A percentile compares a stretch with the other conserved stretches of the same genome.
phyloP scores from a whole-genome alignment of 2,113 vertebrate species.

The Pachypanchax playfairii region DNA sequence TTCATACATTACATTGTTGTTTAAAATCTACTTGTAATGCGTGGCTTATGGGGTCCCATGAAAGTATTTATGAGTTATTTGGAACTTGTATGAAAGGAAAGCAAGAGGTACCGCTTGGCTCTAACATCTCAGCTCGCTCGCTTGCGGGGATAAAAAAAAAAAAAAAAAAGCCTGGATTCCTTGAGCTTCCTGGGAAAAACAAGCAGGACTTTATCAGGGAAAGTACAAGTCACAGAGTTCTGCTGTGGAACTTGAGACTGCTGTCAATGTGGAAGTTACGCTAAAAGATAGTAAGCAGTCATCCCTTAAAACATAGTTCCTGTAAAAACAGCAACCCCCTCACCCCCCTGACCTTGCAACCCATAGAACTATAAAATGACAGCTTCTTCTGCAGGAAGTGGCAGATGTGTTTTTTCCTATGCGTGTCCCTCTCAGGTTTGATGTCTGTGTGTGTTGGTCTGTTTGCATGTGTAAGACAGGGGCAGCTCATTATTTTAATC shows the following conservation, averaged over 20 bases:
- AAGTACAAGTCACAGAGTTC: constrained; percentile 63
- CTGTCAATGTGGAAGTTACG: constrained; percentile 59
- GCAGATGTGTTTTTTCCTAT: constrained; percentile 73
- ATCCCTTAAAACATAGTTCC: constrained; percentile 71
- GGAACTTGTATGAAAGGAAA: constrained; percentile 52
- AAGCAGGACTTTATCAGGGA: constrained; percentile 68
- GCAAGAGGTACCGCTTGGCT: constrained; percentile 54
- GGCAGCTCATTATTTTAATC: constrained; percentile 52
- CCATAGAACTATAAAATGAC: constrained; percentile 48
- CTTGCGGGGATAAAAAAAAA: background rate
- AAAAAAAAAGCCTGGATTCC: constrained; percentile 44
- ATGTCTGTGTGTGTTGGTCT: constrained; percentile 33
- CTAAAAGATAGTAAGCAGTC: constrained; percentile 72
- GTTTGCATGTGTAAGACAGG: constrained; percentile 40
- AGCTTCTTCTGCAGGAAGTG: constrained; percentile 41
- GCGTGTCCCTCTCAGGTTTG: constrained; percentile 52
- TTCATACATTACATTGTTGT: constrained; percentile 41
- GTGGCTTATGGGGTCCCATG: constrained; percentile 60
- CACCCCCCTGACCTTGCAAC: constrained; percentile 28
- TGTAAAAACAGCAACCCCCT: constrained; percentile 69
- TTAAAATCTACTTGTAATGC: constrained; percentile 52
- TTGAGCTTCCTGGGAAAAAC: constrained; percentile 65
- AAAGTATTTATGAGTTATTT: constrained; percentile 72
- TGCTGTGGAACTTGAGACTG: constrained; percentile 63
- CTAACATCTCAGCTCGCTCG: constrained; percentile 45